Percentiles rank a stretch among this genome's conserved stretches.
Evolutionary conservation across 2,113 vertebrate genomes (phyloP).

Genomic region (zebrafish (Danio rerio)): DNA sequence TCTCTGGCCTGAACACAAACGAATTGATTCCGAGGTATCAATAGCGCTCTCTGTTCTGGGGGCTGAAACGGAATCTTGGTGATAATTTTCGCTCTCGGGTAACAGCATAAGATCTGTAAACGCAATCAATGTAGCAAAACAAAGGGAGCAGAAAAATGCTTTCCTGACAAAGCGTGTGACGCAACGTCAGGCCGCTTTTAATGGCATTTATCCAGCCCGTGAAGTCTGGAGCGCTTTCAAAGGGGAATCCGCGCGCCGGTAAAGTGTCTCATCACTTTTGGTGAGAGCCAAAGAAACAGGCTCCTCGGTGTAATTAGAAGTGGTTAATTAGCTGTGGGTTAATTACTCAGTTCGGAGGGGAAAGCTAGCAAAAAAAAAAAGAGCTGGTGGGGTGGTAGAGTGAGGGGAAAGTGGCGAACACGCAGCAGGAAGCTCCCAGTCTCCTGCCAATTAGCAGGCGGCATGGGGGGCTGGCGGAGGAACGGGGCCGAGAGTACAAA

Average conservation of each 20-base stretch:
- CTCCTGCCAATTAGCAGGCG: slow-evolving; percentile 81
- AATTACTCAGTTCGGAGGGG: slow-evolving; percentile 88
- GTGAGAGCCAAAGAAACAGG: slow-evolving; percentile 89
- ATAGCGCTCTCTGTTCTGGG: slow-evolving; percentile 69
- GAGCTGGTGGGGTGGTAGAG: slow-evolving; percentile 69
- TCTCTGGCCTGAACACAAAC: slow-evolving; percentile 58
- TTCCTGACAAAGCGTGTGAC: slow-evolving; percentile 11
- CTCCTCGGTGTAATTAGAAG: slow-evolving; percentile 95
- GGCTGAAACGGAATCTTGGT: slow-evolving; percentile 69
- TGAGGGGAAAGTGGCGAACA: slow-evolving; percentile 72
- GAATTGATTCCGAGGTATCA: slow-evolving; percentile 72
- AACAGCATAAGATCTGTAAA: slow-evolving; percentile 66
- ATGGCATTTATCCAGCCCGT: slow-evolving; percentile 54
- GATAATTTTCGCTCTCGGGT: slow-evolving; percentile 67
- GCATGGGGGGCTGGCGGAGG: slow-evolving; percentile 61
- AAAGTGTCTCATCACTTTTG: slow-evolving; percentile 78
- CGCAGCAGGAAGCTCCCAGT: slow-evolving; percentile 80
- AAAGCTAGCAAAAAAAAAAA: slow-evolving; percentile 71
- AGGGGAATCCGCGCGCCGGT: slow-evolving; percentile 60
- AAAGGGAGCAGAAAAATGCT: slow-evolving; percentile 57
- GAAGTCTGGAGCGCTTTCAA: slow-evolving; percentile 55
- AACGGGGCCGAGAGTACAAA: slow-evolving; percentile 65
- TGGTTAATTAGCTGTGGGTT: slow-evolving; percentile 99
- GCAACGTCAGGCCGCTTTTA: not conserved
- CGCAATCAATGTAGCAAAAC: slow-evolving; percentile 64